A percentile compares a stretch with the other conserved stretches of the same genome.
Evolutionary conservation across 2,797 vertebrate species (phyloP).

Genomic region (Hyperoplus lanceolatus): DNA sequence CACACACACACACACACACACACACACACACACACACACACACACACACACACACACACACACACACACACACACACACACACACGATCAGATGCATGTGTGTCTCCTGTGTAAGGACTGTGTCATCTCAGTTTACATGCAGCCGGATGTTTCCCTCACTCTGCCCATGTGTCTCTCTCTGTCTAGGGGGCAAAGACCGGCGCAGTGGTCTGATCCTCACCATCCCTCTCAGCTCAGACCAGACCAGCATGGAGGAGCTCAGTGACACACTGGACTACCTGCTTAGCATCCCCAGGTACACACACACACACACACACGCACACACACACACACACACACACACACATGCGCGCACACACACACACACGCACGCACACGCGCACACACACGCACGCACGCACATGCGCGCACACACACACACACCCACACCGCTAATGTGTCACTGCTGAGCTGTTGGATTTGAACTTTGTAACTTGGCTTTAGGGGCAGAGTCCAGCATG

Average conservation of each 20-base stretch:
- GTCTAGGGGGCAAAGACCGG: constrained; percentile 95
- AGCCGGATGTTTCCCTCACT: constrained; percentile 1
- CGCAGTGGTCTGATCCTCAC: constrained; percentile 98
- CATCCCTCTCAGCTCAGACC: constrained; percentile 96
- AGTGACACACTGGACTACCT: constrained; percentile 96
- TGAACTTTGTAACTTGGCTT: not conserved
- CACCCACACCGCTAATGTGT: not conserved
- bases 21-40: constrained; percentile 3
- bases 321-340: constrained; percentile 1
- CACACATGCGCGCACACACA: constrained; percentile 1
- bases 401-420: not conserved
- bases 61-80: constrained; percentile 1
- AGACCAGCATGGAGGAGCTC: constrained; percentile 98
- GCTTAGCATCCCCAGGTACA: constrained; percentile 96
- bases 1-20: not conserved
- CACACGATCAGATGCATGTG: not conserved
- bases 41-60: not conserved
- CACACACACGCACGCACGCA: constrained; percentile 19
- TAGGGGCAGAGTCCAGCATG: constrained; percentile 18
- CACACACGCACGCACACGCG: constrained; percentile 83
- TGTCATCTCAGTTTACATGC: not conserved
- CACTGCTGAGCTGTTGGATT: constrained; percentile 8
- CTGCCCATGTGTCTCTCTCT: constrained; percentile 10
- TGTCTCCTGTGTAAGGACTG: not conserved
- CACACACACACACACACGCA: constrained; percentile 2